Percentiles rank a stretch among this genome's conserved stretches.
These are phyloP conservation scores for Argopecten irradians DNA, from an alignment of 1,140 invertebrate genomes.

Conservation along the genomic window DNA sequence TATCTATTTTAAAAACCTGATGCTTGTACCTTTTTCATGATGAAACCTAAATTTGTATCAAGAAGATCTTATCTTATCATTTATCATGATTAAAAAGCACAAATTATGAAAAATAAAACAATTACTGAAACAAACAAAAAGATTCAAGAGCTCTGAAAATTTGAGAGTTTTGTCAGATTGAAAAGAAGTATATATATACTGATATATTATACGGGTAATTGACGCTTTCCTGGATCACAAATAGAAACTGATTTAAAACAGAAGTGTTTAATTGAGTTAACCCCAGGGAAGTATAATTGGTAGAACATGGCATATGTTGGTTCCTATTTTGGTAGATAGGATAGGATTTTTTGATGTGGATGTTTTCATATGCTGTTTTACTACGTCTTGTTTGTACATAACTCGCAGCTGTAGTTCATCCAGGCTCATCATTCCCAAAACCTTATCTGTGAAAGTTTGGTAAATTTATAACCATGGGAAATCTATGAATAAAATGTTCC, in stretches of 20 bases:
- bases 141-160: too few relatives aligned
- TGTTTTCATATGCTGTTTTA: constrained; percentile 3
- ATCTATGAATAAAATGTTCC: neutral
- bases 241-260: neutral
- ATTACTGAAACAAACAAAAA: too few relatives aligned
- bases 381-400: neutral
- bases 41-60: too few relatives aligned
- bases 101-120: too few relatives aligned
- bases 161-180: too few relatives aligned
- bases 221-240: too few relatives aligned
- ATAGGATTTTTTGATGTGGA: neutral
- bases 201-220: too few relatives aligned
- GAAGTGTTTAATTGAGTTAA: neutral
- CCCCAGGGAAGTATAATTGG: neutral
- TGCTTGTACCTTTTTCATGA: too few relatives aligned
- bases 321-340: neutral
- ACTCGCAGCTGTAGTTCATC: neutral
- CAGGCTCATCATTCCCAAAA: neutral
- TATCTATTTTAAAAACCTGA: too few relatives aligned
- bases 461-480: neutral
- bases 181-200: too few relatives aligned
- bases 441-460: neutral
- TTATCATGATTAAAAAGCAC: too few relatives aligned
- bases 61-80: too few relatives aligned
- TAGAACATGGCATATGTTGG: neutral